Conservation (phyloP, 2,888 invertebrate species). For the Nemurella pictetii region DNA sequence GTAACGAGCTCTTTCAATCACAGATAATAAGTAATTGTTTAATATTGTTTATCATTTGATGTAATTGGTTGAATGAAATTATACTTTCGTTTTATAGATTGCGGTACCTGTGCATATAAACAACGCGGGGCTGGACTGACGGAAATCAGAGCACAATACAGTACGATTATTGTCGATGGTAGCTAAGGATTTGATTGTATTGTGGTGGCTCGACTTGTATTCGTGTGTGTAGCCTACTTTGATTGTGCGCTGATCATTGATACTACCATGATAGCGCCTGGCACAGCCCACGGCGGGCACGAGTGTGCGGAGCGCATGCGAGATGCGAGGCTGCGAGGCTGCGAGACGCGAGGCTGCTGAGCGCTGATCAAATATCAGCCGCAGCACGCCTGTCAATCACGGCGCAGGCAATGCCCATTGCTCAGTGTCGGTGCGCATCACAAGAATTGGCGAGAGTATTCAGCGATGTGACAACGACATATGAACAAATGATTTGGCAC, state of each 20-base stretch:
- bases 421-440: background rate
- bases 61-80: slow-evolving; percentile 19
- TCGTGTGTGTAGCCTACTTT: background rate
- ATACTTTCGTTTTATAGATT: background rate
- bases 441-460: background rate
- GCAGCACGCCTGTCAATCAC: background rate
- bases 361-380: background rate
- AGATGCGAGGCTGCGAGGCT: too few relatives aligned
- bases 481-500: too few relatives aligned
- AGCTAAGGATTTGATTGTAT: background rate
- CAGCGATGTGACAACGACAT: background rate
- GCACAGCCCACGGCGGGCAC: background rate
- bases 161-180: background rate
- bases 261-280: background rate
- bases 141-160: background rate
- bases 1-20: background rate
- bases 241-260: background rate
- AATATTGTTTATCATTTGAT: slow-evolving; percentile 25
- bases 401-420: too few relatives aligned
- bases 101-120: background rate
- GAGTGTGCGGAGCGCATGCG: background rate
- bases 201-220: background rate
- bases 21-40: background rate
- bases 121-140: background rate
- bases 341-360: too few relatives aligned